Evolutionary conservation across 2,113 vertebrate genomes (phyloP), one percentile per base, ranked within the genome.

Genomic region (Corapipo altera): DNA sequence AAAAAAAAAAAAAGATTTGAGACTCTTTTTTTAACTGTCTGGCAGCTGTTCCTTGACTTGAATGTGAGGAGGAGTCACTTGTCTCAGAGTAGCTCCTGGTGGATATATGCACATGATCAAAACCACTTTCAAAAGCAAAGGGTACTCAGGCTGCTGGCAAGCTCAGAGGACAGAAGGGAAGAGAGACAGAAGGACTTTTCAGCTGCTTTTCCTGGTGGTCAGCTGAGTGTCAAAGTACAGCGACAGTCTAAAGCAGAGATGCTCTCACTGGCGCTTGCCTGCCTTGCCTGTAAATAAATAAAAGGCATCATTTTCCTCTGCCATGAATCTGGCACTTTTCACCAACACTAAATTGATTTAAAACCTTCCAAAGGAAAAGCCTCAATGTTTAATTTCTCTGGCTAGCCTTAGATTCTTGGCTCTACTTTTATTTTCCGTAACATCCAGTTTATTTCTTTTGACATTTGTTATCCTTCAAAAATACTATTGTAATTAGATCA

Each of bases 331-430:
- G 91, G 80, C 61, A 51, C 57, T 81, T 95, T 85, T 85, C 24
- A 77, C 43, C 75, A 85, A 90, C 58, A 77, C 71, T 86, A 91
- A 88, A 96, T n/a, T 90, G 75, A 88, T 88, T 96, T 94, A 88
- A 96, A 96, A 90, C 39, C 78, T 91, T 96, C 93, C 95, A 90
- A 89, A 95, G 85, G 78, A 96, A 96, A 96, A 96, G 55, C 75
- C 88, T 96, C 89, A 89, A 55, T 89, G 59, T 96, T 96, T 91
- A 95, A 93, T 88, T 96, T 96, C 48, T 88, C 93, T 93, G 82
- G 37, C 78, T 85, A 85, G 64, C 30, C 64, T 91, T 74, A 94
- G 85, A 88, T 91, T 96, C 78, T 90, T 97, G 96, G 94, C 94
- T 54, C 39, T 83, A 67, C 22, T 91, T 89, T 93, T 91, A 88